Evolutionary conservation across 2,888 invertebrate species (phyloP).

Genomic region (Drosophila kanekoi): DNA sequence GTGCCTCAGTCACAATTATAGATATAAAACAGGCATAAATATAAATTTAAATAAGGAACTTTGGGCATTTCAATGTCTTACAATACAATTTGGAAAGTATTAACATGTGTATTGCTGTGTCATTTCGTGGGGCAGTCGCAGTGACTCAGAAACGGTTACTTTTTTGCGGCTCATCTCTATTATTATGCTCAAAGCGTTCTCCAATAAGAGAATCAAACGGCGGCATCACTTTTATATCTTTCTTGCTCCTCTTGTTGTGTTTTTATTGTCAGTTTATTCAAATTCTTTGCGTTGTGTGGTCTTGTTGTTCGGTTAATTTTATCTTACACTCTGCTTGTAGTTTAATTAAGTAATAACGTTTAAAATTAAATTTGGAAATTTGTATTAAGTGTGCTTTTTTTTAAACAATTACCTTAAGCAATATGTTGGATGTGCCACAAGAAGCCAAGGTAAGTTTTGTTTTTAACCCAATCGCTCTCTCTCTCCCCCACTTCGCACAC

Average conservation of each 20-base stretch:
- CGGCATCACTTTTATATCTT: conserved; percentile 48
- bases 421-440: conserved; percentile 83
- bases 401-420: conserved; percentile 20
- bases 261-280: conserved; percentile 40
- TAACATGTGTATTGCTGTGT: neutral
- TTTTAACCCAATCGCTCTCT: neutral
- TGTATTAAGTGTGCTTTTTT: conserved; percentile 12
- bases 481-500: neutral
- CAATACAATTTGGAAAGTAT: neutral
- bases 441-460: conserved; percentile 80
- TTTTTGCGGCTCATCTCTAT: conserved; percentile 31
- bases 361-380: neutral
- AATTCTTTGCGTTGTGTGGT: conserved; percentile 43
- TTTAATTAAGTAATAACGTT: conserved; percentile 10
- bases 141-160: conserved; percentile 24
- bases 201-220: conserved; percentile 47
- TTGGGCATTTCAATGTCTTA: too few relatives aligned
- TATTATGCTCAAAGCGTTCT: conserved; percentile 34
- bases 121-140: neutral
- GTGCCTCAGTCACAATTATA: neutral
- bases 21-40: neutral
- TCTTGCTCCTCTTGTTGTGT: conserved; percentile 54
- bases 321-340: conserved; percentile 3
- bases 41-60: neutral
- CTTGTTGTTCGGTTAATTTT: conserved; percentile 1